A percentile compares a stretch with the other conserved stretches of the same genome.
These are phyloP conservation scores for Antigone vipio DNA, from an alignment of 2,113 vertebrate species.

Conservation along the genomic window DNA sequence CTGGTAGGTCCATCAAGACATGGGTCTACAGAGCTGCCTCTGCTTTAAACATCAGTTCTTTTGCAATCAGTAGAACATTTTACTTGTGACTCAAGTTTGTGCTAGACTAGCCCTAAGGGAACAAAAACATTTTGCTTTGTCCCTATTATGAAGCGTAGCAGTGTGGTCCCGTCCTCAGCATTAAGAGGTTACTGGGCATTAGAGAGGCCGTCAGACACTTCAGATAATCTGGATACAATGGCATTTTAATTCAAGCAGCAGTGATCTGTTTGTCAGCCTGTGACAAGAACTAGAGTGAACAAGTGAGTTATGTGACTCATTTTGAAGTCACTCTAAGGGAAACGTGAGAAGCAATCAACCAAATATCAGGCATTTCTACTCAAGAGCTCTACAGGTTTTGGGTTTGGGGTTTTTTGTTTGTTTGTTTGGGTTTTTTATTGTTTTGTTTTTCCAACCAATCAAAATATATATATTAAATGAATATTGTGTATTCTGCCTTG, in stretches of 20 bases:
- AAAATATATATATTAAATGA: not conserved
- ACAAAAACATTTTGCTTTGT: rapidly evolving
- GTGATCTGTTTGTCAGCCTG: not conserved
- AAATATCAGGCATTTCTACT: not conserved
- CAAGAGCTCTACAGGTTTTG: not conserved
- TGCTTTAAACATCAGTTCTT: not conserved
- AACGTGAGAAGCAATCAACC: not conserved
- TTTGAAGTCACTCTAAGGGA: not conserved
- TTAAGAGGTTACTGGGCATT: not conserved
- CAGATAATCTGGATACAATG: not conserved
- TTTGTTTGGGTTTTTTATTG: too few relatives aligned
- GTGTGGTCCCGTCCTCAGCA: not conserved
- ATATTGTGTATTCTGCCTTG: not conserved
- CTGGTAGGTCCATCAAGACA: not conserved
- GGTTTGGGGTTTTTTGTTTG: too few relatives aligned
- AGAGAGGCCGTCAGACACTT: not conserved
- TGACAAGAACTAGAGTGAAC: not conserved
- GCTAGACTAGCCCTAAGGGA: not conserved
- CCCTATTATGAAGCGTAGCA: not conserved
- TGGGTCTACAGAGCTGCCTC: not conserved
- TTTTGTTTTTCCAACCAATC: not conserved
- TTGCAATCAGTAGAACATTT: not conserved
- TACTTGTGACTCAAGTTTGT: not conserved
- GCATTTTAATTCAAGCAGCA: not conserved
- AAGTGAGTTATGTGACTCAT: not conserved